Base-by-base conservation (phyloP, 2,888 invertebrate species). In the Alloplasta piceator region DNA sequence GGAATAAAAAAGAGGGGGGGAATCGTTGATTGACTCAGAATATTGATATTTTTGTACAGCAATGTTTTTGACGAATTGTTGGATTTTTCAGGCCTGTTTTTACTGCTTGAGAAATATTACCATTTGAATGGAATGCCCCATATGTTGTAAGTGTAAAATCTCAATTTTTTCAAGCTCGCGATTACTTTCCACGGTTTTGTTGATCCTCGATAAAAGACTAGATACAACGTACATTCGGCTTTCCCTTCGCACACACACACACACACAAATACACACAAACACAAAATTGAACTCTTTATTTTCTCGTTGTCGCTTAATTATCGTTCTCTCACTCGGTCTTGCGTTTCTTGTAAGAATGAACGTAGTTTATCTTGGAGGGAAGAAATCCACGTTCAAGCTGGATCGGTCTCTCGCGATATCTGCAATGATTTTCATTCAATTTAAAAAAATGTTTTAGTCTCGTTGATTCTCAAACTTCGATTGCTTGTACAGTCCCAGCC, bases 401-500 rank as follows among this genome's bases (percentile, higher is more conserved):
- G 72, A 92, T 88, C 36, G 92, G 92, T 78, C 90, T 88, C 80
- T 92, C 92, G 73, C 86, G 87, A 80, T 92, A 92, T 83, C 92
- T 92, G 83, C 56, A 85, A 89, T 77, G 48, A 73, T 9, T n/a
- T n/a, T n/a, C n/a, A n/a, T n/a, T 10, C 36, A 50, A 64, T 56
- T 6, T 0, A 36, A 14, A 5, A 6, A 41, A 36, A 43, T 46
- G 63, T 60, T n/a, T n/a, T 16, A 56, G 36, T 61, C 36, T 64
- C 1, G 36, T 12, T n/a, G 4, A n/a, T 12, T 43, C 12, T 61
- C 46, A 46, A 60, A 41, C 26, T 26, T 26, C 26, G 26, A 26
- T n/a, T n/a, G n/a, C n/a, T n/a, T n/a, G n/a, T n/a, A n/a, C n/a
- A n/a, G n/a, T n/a, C n/a, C n/a, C n/a, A n/a, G n/a, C n/a, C n/a